Conservation (phyloP, 2,888 invertebrate species). For the Stenotaenia linearis region DNA sequence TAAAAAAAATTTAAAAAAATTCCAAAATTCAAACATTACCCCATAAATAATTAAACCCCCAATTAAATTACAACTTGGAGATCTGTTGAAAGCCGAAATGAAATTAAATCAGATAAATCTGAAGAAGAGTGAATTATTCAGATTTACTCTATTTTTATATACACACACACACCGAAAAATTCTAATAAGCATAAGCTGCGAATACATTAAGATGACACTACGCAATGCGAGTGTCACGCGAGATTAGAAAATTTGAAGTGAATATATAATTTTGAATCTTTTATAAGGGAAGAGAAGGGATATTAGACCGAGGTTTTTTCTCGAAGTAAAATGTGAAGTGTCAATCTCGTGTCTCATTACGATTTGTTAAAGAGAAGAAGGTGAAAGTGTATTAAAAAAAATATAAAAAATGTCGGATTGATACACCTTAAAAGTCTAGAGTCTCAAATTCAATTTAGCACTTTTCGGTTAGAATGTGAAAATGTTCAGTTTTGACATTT, state of each 20-base stretch:
- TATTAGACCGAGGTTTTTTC: background rate
- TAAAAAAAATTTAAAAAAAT: too few species aligned
- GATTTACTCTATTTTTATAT: background rate
- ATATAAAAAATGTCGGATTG: background rate
- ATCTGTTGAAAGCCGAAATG: background rate
- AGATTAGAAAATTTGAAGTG: background rate
- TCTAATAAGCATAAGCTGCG: background rate
- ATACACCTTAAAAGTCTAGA: background rate
- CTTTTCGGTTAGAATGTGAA: background rate
- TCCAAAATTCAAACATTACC: too few species aligned
- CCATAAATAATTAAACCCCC: background rate
- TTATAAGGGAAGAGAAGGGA: background rate
- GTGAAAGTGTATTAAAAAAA: background rate
- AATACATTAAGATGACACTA: background rate
- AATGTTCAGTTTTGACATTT: conserved; percentile 19
- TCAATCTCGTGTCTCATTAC: conserved; percentile 14
- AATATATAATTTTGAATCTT: background rate
- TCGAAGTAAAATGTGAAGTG: background rate
- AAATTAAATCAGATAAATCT: background rate
- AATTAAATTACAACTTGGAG: background rate
- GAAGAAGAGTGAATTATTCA: background rate
- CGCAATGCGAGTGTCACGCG: background rate
- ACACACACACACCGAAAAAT: background rate
- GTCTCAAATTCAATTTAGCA: conserved; percentile 19
- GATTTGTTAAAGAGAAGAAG: conserved; percentile 11